Conservation (phyloP, 2,888 invertebrate genomes). For the Drosophila heteroneura region DNA sequence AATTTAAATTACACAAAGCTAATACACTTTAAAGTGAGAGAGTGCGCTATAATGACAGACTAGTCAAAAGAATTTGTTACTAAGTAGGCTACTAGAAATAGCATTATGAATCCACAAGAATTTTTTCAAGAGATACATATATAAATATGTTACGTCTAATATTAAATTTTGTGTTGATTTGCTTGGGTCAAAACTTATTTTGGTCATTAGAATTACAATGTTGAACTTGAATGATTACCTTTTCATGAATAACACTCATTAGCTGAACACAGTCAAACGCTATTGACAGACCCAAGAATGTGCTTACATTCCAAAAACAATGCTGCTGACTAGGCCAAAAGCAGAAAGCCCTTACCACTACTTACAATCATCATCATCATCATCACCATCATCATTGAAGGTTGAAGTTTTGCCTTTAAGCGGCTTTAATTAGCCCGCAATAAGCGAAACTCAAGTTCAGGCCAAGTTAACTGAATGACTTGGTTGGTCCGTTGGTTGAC, state of each 20-base stretch:
- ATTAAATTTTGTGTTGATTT: neutral
- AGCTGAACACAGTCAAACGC: constrained; percentile 25
- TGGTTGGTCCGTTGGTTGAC: constrained; percentile 1
- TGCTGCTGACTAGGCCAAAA: constrained; percentile 52
- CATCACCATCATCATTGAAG: constrained; percentile 26
- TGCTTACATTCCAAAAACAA: constrained; percentile 18
- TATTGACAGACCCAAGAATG: constrained; percentile 14
- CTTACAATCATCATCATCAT: constrained; percentile 34
- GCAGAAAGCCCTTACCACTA: constrained; percentile 33
- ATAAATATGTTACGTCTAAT: neutral
- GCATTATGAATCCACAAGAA: neutral
- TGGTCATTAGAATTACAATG: constrained; percentile 11
- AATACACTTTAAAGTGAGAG: neutral
- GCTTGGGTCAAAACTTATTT: neutral
- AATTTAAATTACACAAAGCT: neutral
- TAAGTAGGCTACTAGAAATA: neutral
- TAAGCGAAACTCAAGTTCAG: constrained; percentile 51
- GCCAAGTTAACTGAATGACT: constrained; percentile 18
- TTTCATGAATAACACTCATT: constrained; percentile 66
- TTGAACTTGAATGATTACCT: constrained; percentile 50
- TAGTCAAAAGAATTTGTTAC: neutral
- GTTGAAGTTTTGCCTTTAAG: constrained; percentile 57
- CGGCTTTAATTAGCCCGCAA: constrained; percentile 68
- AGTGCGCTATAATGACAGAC: neutral
- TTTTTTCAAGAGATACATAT: neutral